A percentile compares a stretch with the other conserved stretches of the same genome.
These are phyloP conservation scores for Sinelater perroti DNA, from an alignment of 2,888 invertebrate genomes.

Conservation along the genomic window DNA sequence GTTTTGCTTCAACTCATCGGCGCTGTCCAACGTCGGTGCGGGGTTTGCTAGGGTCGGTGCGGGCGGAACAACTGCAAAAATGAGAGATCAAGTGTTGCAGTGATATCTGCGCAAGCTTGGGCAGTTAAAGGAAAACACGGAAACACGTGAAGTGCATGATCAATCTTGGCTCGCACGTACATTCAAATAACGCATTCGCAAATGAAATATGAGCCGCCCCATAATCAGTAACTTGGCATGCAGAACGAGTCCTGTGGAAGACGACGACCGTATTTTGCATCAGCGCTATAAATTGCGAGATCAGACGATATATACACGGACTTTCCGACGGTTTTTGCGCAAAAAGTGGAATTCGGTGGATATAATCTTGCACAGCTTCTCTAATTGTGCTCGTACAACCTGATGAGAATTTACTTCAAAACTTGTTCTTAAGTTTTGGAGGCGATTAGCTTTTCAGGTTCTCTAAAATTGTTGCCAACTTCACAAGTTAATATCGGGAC, in stretches of 20 bases:
- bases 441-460: no score
- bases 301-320: constrained; percentile 1
- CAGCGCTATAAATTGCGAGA: constrained; percentile 4
- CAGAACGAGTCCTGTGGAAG: constrained; percentile 6
- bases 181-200: constrained; percentile 10
- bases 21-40: not conserved
- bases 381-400: no score
- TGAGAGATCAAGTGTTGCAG: not conserved
- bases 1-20: constrained; percentile 35
- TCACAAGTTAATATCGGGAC: no score
- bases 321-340: not conserved
- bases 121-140: not conserved
- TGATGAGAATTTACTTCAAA: no score
- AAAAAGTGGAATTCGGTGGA: no score
- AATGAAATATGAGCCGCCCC: constrained; percentile 5
- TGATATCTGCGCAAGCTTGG: no score
- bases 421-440: no score
- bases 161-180: constrained; percentile 5
- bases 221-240: constrained; percentile 8
- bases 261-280: constrained; percentile 6
- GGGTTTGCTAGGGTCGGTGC: not conserved
- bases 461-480: no score
- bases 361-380: no score
- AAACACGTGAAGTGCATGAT: not conserved
- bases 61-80: constrained; percentile 5